These are phyloP conservation scores for Panurus biarmicus DNA, from an alignment of 2,113 vertebrate genomes.

Conservation along the genomic window DNA sequence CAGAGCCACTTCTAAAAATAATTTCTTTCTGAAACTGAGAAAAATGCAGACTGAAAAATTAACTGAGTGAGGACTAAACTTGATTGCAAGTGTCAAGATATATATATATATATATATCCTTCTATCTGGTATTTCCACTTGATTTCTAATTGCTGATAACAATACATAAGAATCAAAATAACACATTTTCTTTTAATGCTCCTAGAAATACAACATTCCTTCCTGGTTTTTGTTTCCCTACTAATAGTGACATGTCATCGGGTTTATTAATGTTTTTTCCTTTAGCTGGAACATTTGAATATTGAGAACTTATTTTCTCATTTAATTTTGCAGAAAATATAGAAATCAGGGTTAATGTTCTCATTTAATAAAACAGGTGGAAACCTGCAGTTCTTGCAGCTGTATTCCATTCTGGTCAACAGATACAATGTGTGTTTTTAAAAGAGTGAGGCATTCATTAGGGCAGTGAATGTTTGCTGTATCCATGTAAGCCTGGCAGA, in stretches of 20 bases:
- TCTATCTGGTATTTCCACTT: not conserved
- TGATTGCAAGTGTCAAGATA: not conserved
- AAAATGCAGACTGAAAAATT: not conserved
- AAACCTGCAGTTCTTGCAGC: not conserved
- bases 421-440: not conserved
- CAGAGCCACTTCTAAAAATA: not conserved
- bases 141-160: not conserved
- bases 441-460: not conserved
- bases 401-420: not conserved
- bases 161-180: not conserved
- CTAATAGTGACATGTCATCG: not conserved
- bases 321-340: not conserved
- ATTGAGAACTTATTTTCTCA: not conserved
- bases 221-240: not conserved
- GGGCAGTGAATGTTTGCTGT: not conserved
- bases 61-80: not conserved
- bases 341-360: not conserved
- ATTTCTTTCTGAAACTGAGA: not conserved
- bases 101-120: not conserved
- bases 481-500: not conserved
- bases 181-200: rapidly evolving
- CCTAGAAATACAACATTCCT: not conserved
- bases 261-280: not conserved
- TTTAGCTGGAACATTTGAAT: not conserved
- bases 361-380: not conserved